phyloP scores from a whole-genome alignment of 2,797 vertebrate genomes.

The Siniperca undulata region DNA sequence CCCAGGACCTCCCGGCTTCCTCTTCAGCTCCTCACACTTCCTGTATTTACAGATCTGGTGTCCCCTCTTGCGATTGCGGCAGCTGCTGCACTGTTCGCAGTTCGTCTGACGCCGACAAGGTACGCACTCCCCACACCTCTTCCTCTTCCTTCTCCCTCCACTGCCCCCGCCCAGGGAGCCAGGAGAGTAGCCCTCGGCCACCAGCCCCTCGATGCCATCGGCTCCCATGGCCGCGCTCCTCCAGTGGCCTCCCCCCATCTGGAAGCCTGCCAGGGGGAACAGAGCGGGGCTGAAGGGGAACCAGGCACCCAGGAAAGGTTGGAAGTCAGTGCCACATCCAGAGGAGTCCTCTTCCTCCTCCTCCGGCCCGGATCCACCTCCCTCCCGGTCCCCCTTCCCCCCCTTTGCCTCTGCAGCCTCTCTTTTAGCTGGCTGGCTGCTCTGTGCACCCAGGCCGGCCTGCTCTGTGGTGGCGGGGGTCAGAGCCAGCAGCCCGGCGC shows the following conservation, averaged over 20 bases:
- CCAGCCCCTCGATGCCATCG: conserved; percentile 90
- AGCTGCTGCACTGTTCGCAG: conserved; percentile 99
- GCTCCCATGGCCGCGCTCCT: conserved; percentile 82
- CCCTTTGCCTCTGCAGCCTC: conserved; percentile 82
- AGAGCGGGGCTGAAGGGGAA: conserved; percentile 97
- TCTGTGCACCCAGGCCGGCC: conserved; percentile 78
- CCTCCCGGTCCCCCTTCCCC: conserved; percentile 87
- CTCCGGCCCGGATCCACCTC: conserved; percentile 85
- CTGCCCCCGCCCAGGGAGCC: conserved; percentile 85
- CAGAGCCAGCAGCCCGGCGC: conserved; percentile 89
- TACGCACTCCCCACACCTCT: conserved; percentile 97
- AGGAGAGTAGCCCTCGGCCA: conserved; percentile 94
- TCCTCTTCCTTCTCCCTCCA: conserved; percentile 95
- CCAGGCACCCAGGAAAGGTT: conserved; percentile 92
- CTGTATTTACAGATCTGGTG: conserved; percentile 99
- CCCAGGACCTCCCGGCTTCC: conserved; percentile 92
- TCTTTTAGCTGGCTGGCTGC: conserved; percentile 79
- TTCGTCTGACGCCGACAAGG: conserved; percentile 97
- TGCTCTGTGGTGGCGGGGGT: conserved; percentile 81
- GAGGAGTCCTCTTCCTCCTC: conserved; percentile 89
- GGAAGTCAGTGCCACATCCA: conserved; percentile 94
- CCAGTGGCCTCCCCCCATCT: conserved; percentile 91
- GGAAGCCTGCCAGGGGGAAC: conserved; percentile 96
- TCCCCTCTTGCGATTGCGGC: conserved; percentile 99
- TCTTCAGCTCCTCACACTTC: conserved; percentile 99